phyloP scores from a whole-genome alignment of 1,140 invertebrate genomes.

The Dreissena polymorpha region DNA sequence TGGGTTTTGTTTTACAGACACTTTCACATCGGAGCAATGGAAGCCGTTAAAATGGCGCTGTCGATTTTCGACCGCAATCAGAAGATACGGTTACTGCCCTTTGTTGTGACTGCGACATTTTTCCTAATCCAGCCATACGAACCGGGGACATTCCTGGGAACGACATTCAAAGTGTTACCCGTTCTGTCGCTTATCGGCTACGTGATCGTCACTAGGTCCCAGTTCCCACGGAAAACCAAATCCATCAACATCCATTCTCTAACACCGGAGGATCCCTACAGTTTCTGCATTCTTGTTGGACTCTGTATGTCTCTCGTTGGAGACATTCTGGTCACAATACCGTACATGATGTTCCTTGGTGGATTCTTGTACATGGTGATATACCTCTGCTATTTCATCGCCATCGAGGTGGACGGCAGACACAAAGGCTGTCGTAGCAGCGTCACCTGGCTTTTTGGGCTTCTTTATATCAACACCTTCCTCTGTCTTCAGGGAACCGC shows the following conservation, averaged over 20 bases:
- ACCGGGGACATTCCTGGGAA: constrained; percentile 51
- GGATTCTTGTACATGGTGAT: constrained; percentile 58
- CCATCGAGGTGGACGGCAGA: constrained; percentile 45
- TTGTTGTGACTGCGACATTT: constrained; percentile 32
- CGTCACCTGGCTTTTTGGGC: constrained; percentile 39
- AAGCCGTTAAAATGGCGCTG: constrained; percentile 28
- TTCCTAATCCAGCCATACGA: constrained; percentile 39
- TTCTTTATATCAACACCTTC: constrained; percentile 35
- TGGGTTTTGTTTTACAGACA: neutral
- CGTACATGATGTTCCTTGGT: constrained; percentile 55
- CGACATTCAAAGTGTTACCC: constrained; percentile 57
- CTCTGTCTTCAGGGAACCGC: constrained; percentile 51
- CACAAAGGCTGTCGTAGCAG: neutral
- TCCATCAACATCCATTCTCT: constrained; percentile 16
- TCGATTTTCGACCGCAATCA: constrained; percentile 30
- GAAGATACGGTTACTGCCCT: constrained; percentile 39
- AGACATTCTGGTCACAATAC: constrained; percentile 54
- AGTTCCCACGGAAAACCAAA: constrained; percentile 29
- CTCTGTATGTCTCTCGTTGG: constrained; percentile 54
- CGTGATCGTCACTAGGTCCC: constrained; percentile 25
- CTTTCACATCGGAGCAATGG: constrained; percentile 1
- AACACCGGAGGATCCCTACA: constrained; percentile 42
- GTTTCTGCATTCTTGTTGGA: constrained; percentile 38
- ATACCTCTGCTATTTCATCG: constrained; percentile 52
- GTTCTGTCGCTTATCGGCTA: constrained; percentile 52